These are phyloP conservation scores for Periophthalmus modestus DNA, from an alignment of 2,113 vertebrate species.

Conservation along the genomic window DNA sequence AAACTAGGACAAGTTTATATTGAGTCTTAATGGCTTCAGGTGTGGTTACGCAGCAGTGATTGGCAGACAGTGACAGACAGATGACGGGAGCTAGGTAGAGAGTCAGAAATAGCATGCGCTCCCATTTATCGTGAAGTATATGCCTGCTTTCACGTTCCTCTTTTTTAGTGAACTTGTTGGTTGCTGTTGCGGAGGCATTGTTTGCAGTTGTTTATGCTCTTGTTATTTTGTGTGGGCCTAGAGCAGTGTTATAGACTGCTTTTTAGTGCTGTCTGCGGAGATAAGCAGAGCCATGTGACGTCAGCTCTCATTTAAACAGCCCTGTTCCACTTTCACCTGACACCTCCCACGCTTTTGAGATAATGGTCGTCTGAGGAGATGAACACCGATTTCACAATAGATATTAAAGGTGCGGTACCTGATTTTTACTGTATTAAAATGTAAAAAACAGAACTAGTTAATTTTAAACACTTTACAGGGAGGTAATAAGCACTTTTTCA, in stretches of 20 bases:
- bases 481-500: no score
- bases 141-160: neutral
- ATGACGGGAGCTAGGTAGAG: neutral
- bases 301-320: neutral
- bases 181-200: neutral
- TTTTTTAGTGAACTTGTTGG: neutral
- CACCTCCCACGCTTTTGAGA: neutral
- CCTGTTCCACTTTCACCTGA: neutral
- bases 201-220: neutral
- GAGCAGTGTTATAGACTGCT: neutral
- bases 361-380: neutral
- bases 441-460: no score
- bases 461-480: no score
- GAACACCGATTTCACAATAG: neutral
- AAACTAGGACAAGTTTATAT: neutral
- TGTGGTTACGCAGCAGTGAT: neutral
- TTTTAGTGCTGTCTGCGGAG: neutral
- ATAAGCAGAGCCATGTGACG: neutral
- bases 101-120: neutral
- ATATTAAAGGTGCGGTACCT: neutral
- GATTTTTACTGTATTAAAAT: no score
- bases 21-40: neutral
- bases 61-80: neutral
- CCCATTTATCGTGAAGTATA: neutral
- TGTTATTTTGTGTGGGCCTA: neutral